Evolutionary conservation across 2,797 vertebrate genomes (phyloP), one percentile per base, ranked within the genome.

Genomic region (Selene dorsalis): DNA sequence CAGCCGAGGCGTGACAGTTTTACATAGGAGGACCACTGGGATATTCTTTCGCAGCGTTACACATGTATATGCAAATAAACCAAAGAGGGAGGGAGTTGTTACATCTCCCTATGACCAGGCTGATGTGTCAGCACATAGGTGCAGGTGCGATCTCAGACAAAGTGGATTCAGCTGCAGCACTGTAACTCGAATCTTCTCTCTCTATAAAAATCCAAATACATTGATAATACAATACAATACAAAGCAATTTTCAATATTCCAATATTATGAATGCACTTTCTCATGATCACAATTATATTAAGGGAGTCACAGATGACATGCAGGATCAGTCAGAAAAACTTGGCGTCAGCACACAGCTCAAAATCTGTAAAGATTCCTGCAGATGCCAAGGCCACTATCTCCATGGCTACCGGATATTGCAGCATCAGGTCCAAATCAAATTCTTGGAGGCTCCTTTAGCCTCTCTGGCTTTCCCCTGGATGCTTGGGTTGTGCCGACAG

Each of bases 371-470:
- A 69, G 80, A 84, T 86, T 84, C 62, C 80, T 65, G 79, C 70
- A 73, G 81, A 87, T 47, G 78, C 81, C 83, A 66, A 65, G 69
- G 82, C 76, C 67, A 18, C 67, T 83, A 77, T 90, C 85, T 86
- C 85, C 84, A 88, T 83, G 85, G 87, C 79, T 84, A 80, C 87
- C 48, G 50, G 87, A 92, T 90, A 90, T 90, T 90, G 86, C 84
- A 77, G 81, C 78, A 88, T 90, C 74, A 79, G 76, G 77, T 83
- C 69, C 75, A 88, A 84, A 89, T 88, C 78, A 63, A 69, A 83
- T 84, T 86, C 76, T 78, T 77, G 30, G 48, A 84, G 72, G 58
- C 64, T 84, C 38, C 45, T 73, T 74, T 50, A 32, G 73, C 35
- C 50, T 56, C 52, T 65, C 38, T 43, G 70, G 43, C 67, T 82